A percentile compares a stretch with the other conserved stretches of the same genome.
These are phyloP conservation scores for Nicator chloris DNA, from an alignment of 2,113 vertebrate genomes.

Conservation along the genomic window DNA sequence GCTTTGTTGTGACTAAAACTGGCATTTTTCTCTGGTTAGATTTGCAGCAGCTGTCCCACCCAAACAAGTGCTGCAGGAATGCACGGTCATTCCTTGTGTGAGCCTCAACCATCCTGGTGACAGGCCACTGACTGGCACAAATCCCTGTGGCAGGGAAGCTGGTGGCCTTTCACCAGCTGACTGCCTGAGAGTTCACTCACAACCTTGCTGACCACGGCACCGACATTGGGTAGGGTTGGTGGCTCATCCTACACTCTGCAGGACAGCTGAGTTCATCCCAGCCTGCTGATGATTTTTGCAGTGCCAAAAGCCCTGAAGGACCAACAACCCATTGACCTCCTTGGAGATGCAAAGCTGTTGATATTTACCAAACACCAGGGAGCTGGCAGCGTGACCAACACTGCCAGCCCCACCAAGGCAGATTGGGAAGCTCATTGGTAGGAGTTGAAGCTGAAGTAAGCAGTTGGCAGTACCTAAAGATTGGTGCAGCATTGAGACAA, in stretches of 20 bases:
- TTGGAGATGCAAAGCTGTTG: background rate
- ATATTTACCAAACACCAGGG: background rate
- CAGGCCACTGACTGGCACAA: background rate
- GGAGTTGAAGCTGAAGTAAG: background rate
- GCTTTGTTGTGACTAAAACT: background rate
- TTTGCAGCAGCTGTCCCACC: background rate
- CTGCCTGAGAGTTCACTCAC: fast-evolving
- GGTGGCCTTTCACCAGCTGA: fast-evolving
- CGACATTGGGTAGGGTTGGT: background rate
- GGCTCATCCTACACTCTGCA: fast-evolving
- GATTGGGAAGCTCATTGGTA: background rate
- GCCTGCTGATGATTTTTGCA: background rate
- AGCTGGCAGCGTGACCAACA: background rate
- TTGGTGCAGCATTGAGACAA: background rate
- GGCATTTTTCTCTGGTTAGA: background rate
- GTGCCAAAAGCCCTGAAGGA: background rate
- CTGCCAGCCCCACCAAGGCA: background rate
- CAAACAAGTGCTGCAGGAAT: background rate
- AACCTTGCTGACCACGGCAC: background rate
- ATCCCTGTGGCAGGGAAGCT: background rate
- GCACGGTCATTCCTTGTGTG: fast-evolving
- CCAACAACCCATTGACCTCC: background rate
- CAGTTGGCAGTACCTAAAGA: background rate
- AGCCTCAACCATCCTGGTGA: fast-evolving
- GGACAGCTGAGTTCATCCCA: background rate